Percentiles rank a stretch among this genome's conserved stretches.
Conservation (phyloP, 2,113 vertebrate species). For the Candoia aspera region DNA sequence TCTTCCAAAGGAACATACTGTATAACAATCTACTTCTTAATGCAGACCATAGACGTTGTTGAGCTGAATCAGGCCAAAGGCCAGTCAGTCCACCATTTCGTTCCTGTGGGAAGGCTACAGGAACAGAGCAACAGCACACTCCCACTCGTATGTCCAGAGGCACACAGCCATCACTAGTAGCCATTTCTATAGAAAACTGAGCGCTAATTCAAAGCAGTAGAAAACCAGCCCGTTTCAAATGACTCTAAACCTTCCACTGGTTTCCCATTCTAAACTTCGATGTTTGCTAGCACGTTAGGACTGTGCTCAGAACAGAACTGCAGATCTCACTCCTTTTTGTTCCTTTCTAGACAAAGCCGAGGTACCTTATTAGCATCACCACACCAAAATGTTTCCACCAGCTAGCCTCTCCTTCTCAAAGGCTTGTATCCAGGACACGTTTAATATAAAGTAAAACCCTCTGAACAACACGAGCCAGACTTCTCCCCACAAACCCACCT, state of each 20-base stretch:
- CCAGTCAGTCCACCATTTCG: no score
- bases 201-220: not conserved
- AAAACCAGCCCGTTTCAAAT: not conserved
- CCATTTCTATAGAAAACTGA: not conserved
- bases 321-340: not conserved
- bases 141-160: not conserved
- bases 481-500: not conserved
- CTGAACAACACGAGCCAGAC: not conserved
- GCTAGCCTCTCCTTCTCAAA: accelerated
- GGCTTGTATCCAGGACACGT: not conserved
- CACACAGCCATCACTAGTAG: not conserved
- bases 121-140: not conserved
- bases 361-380: not conserved
- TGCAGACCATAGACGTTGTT: not conserved
- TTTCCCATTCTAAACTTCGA: not conserved
- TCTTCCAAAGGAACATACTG: not conserved
- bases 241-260: not conserved
- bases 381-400: not conserved
- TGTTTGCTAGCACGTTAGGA: not conserved
- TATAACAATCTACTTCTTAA: not conserved
- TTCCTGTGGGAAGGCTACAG: not conserved
- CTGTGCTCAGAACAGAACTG: accelerated
- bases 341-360: not conserved
- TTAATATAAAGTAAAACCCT: not conserved
- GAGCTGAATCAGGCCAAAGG: not conserved